Evolutionary conservation across 2,888 invertebrate genomes (phyloP), one percentile per base, ranked within the genome.

Genomic region (Teleogryllus oceanicus): DNA sequence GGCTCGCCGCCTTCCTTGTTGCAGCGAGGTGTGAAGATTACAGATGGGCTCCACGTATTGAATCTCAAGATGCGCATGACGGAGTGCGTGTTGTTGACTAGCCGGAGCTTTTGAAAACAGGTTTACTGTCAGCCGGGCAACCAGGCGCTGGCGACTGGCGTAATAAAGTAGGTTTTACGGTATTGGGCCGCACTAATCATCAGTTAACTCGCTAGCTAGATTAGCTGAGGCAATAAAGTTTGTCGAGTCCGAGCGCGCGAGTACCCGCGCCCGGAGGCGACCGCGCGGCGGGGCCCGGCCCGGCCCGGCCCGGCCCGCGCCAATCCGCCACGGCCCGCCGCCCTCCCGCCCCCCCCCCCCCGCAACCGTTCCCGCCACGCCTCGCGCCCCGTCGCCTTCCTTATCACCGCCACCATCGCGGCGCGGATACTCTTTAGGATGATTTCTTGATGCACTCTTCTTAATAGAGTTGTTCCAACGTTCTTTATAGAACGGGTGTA

Each of bases 151-250:
- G 62, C 62, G 62, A 62, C 62, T 62, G 62, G 62, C 62, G 62
- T 18, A 62, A 62, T 62, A 62, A 62, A 62, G 62, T 62, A 62
- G 62, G 62, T 62, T 62, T 62, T 62, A 62, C 62, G 62, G 62
- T 62, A 62, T 62, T 62, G 62, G 62, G 62, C 62, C 62, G 62
- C 18, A 62, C 62, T 62, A 62, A 62, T 62, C 62, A 62, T 62
- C 62, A 62, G 62, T 62, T 62, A 62, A 62, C 62, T 62, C 62
- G 62, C 62, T 62, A 62, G 62, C 62, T 62, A 62, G 62, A 62
- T 62, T 62, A 62, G 62, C 62, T 62, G 62, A 62, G 62, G 62
- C 62, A 62, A 62, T 62, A 62, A 62, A 62, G 62, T 62, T 62
- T 62, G 62, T 62, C 62, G 62, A 62, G 62, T 62, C 62, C 62